Evolutionary conservation across 2,797 vertebrate genomes (phyloP), one percentile per base, ranked within the genome.

Genomic region (Periophthalmus magnuspinnatus): DNA sequence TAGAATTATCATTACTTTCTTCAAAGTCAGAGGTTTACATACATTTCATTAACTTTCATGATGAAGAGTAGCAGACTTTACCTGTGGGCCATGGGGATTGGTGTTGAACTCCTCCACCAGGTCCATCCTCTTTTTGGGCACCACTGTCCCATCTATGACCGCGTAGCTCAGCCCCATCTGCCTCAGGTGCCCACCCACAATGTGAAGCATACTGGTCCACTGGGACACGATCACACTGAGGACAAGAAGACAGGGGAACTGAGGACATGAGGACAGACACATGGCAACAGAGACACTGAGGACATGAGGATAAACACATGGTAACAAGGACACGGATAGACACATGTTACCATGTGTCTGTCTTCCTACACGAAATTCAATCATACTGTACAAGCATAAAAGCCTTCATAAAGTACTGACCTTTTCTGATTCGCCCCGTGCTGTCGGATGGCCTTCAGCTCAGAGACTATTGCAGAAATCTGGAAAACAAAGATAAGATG

Each of bases 31-130:
- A 28, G 28, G 28, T 28, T 28, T 28, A 28, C 28, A 28, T 28
- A 28, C 28, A 28, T 28, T 28, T 28, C 1, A 28, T 28, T 28
- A 28, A 3, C 28, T 28, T 28, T 28, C 28, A 28, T 28, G 28
- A 28, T 41, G 10, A 41, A 41, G 41, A 14, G 13, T 11, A 41
- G 6, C 2, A 13, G 1, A 1, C 6, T 52, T 33, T 87, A 97
- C 97, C 96, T 96, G 94, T 3, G 95, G 93, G 61, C 93, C 94
- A 70, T 80, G 89, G 52, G 94, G 90, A 81, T 95, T 94, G 33
- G 72, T 95, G 86, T 99, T 99, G 85, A 99, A 99, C 22, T 97
- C 95, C 55, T 98, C 97, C 70, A 99, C 96, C 79, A 96, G 78
- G 61, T 98, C 97, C 94, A 98, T 98, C 71, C 98, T 96, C 28